phyloP scores from a whole-genome alignment of 2,113 vertebrate species.

The Xerus inauris region DNA sequence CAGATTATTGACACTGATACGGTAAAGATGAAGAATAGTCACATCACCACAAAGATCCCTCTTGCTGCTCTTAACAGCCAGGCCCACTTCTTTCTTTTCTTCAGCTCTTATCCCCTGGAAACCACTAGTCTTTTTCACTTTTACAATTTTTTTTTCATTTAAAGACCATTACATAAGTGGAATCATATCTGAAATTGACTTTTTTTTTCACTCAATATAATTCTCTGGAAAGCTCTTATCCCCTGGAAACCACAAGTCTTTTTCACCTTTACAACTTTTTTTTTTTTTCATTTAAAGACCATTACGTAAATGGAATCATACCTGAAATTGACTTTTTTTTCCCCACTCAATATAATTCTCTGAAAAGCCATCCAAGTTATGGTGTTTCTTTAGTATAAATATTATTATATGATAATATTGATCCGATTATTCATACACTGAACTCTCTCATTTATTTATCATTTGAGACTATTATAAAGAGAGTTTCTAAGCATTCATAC shows the following conservation, averaged over 20 bases:
- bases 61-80: not conserved
- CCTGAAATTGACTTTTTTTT: not conserved
- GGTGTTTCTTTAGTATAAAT: not conserved
- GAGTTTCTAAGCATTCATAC: not conserved
- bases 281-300: not conserved
- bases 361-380: not conserved
- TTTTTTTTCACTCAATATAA: not conserved
- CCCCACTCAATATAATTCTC: not conserved
- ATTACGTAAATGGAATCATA: not conserved
- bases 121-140: not conserved
- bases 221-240: not conserved
- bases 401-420: not conserved
- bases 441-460: not conserved
- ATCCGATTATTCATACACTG: not conserved
- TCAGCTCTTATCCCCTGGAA: not conserved
- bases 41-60: not conserved
- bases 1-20: not conserved
- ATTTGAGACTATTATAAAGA: not conserved
- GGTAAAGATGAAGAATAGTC: not conserved
- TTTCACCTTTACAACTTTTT: not conserved
- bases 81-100: not conserved
- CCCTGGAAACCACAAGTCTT: not conserved
- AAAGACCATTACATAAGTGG: not conserved
- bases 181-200: not conserved
- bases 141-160: not conserved